Base-by-base conservation (phyloP, 1,140 invertebrate genomes). In the Colletes latitarsis region DNA sequence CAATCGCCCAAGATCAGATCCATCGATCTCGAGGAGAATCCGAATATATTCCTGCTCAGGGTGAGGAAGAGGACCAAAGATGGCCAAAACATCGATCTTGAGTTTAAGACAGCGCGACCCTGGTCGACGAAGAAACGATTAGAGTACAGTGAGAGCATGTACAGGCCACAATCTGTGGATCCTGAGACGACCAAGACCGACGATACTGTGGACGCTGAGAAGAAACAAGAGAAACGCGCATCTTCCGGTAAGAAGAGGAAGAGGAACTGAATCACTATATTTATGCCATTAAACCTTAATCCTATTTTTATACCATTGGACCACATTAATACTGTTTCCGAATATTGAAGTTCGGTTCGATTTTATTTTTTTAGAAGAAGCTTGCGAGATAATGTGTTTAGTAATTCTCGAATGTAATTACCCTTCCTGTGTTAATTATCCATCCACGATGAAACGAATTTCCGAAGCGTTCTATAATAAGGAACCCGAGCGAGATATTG, bases 41-140 rank as follows among this genome's bases (percentile, higher is more conserved):
- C 92, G 4, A 93, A 93, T 80, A 89, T 92, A 49, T 93, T 93
- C 75, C 19, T 90, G 0, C 67, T 93, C 8, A 91, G 88, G 67
- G 88, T 93, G 17, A 84, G 69, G 60, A 93, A 90, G 75, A 88
- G 77, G 46, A 77, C 75, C 6, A 73, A 77, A 6, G 66, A 73
- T 3, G 76, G 68, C 0, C 84, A 88, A n/a, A 89, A 88, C 46
- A 77, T 93, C 3, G 88, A 92, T 43, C 15, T 93, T 0, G 91
- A 93, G 67, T 91, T 92, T 17, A 84, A 85, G 19, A 72, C 89
- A n/a, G 89, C 92, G 0, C 84, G 92, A 41, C 92, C 93, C 15
- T 93, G 91, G 90, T 77, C 81, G 0, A 62, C 66, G 4, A 15
- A 76, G 15, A 87, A 53, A 49, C 30, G 60, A 53, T 9, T 19